Evolutionary conservation across 2,113 vertebrate genomes (phyloP).

Genomic region (Ameiurus melas): DNA sequence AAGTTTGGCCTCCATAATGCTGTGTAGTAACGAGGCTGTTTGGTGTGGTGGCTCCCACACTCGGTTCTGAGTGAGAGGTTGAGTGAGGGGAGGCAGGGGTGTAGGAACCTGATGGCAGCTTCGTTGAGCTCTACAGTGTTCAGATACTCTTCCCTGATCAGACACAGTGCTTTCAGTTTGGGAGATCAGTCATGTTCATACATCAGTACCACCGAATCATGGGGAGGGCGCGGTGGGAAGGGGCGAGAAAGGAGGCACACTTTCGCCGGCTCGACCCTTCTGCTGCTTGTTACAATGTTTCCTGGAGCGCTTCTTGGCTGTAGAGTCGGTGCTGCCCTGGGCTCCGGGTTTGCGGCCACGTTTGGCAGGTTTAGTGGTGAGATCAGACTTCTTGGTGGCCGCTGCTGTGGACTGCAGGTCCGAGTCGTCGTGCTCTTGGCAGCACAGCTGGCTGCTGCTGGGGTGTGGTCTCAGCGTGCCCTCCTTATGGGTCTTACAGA

Average conservation of each 20-base stretch:
- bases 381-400: background rate
- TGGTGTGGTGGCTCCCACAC: slow-evolving; percentile 61
- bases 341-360: slow-evolving; percentile 33
- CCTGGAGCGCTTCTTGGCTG: slow-evolving; percentile 32
- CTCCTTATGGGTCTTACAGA: slow-evolving; percentile 91
- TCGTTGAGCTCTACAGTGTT: slow-evolving; percentile 72
- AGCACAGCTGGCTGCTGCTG: slow-evolving; percentile 79
- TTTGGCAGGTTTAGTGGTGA: slow-evolving; percentile 35
- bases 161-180: slow-evolving; percentile 60
- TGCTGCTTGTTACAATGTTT: slow-evolving; percentile 51
- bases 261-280: slow-evolving; percentile 46
- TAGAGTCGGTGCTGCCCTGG: slow-evolving; percentile 14
- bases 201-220: slow-evolving; percentile 43
- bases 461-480: slow-evolving; percentile 76
- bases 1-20: slow-evolving; percentile 76
- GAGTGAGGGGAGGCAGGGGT: background rate
- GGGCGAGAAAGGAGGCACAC: slow-evolving; percentile 29
- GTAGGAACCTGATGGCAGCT: slow-evolving; percentile 66
- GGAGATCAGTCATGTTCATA: slow-evolving; percentile 45
- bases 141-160: slow-evolving; percentile 56
- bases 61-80: slow-evolving; percentile 19
- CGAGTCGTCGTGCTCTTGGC: slow-evolving; percentile 85
- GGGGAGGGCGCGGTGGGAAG: slow-evolving; percentile 55
- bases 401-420: slow-evolving; percentile 68
- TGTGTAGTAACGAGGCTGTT: slow-evolving; percentile 67